Evolutionary conservation across 2,888 invertebrate genomes (phyloP).

Genomic region (Temnothorax rugatulus): DNA sequence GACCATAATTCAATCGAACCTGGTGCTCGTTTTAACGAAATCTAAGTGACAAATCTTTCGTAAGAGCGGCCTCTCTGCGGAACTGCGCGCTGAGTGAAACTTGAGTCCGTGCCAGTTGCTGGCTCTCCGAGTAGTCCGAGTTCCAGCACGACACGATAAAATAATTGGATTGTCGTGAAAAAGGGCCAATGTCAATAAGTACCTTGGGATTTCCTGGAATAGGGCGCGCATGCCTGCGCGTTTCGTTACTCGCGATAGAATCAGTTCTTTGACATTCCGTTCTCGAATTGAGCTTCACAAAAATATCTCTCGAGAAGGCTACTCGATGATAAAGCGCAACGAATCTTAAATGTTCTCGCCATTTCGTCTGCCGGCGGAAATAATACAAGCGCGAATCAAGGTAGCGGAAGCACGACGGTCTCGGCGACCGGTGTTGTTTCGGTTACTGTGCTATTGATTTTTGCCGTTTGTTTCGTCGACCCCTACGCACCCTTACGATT

Average conservation of each 20-base stretch:
- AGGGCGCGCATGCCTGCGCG: slow-evolving; percentile 5
- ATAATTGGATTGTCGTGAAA: slow-evolving; percentile 70
- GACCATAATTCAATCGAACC: slow-evolving; percentile 6
- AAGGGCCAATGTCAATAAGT: slow-evolving; percentile 76
- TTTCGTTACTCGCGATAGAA: slow-evolving; percentile 16
- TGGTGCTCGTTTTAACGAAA: slow-evolving; percentile 39
- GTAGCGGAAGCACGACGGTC: background rate
- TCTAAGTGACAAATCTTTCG: slow-evolving; percentile 46
- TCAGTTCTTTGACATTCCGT: background rate
- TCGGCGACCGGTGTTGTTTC: slow-evolving; percentile 11
- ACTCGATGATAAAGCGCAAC: background rate
- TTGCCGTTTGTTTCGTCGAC: slow-evolving; percentile 71
- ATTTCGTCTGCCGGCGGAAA: background rate
- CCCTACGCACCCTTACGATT: slow-evolving; percentile 63
- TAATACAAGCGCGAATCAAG: background rate
- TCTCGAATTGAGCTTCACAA: slow-evolving; percentile 6
- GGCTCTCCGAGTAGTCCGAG: slow-evolving; percentile 47
- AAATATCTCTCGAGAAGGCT: background rate
- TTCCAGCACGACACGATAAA: slow-evolving; percentile 67
- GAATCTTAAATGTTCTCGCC: background rate
- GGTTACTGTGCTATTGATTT: slow-evolving; percentile 69
- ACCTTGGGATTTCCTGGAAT: slow-evolving; percentile 9
- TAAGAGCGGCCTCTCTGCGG: slow-evolving; percentile 16
- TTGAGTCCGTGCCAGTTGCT: slow-evolving; percentile 75
- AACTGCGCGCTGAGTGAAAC: slow-evolving; percentile 52